Conservation (phyloP, 2,797 vertebrate species). For the Hippocampus kuda region DNA sequence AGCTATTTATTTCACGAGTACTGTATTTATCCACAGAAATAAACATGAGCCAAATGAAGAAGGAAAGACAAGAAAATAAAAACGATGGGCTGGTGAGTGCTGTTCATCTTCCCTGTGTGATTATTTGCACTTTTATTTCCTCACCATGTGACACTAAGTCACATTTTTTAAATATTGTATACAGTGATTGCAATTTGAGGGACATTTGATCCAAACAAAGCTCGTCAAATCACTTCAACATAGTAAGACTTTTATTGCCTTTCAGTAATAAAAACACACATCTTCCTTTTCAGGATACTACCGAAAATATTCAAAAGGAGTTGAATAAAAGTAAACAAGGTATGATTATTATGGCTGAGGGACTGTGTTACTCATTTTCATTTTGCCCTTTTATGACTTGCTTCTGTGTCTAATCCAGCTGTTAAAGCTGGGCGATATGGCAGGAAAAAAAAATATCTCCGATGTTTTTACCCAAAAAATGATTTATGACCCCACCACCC, state of each 20-base stretch:
- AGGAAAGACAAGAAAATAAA: not conserved
- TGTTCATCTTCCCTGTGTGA: not conserved
- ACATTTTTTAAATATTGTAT: no score
- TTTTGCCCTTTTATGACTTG: not conserved
- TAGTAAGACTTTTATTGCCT: no score
- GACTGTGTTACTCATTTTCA: not conserved
- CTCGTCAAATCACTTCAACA: no score
- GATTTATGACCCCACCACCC: no score
- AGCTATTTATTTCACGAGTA: not conserved
- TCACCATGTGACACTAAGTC: not conserved
- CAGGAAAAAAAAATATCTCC: no score
- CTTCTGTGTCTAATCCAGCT: constrained; percentile 16
- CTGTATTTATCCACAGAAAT: not conserved
- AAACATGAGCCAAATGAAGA: not conserved
- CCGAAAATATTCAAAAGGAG: constrained; percentile 10
- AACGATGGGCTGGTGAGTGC: not conserved
- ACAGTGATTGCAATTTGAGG: no score
- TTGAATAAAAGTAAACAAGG: constrained; percentile 22
- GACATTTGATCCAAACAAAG: no score
- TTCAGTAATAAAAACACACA: not conserved
- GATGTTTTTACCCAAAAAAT: no score
- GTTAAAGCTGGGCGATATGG: constrained; percentile 5
- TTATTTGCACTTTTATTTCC: not conserved
- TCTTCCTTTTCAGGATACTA: constrained; percentile 28
- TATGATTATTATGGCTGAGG: constrained; percentile 12